phyloP scores from a whole-genome alignment of 2,113 vertebrate genomes.

The Lipotes vexillifer region DNA sequence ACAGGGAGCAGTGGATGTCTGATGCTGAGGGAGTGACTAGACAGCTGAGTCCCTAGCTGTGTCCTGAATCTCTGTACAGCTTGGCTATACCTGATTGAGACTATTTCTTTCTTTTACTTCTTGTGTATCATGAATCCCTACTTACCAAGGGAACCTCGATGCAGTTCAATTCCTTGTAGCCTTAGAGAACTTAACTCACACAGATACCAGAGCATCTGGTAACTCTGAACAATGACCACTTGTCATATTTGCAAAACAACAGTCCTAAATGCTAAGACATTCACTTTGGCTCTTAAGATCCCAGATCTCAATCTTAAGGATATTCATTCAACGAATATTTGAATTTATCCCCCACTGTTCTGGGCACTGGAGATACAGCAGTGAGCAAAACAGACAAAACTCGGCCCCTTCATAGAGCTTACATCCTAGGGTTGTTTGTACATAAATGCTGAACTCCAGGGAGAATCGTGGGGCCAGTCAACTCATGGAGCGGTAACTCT shows the following conservation, averaged over 20 bases:
- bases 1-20: rapidly evolving
- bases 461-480: neutral
- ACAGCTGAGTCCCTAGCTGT: neutral
- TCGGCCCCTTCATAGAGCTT: too few species aligned
- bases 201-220: neutral
- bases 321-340: neutral
- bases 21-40: neutral
- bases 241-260: neutral
- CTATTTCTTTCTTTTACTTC: neutral
- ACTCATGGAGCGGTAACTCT: neutral
- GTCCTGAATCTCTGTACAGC: neutral
- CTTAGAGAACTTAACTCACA: neutral
- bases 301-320: neutral
- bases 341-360: neutral
- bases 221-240: neutral
- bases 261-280: neutral
- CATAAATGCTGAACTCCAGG: neutral
- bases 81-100: neutral
- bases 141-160: neutral
- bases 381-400: neutral
- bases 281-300: neutral
- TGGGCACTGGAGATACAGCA: neutral
- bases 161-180: neutral
- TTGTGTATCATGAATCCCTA: neutral
- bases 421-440: neutral